A percentile compares a stretch with the other conserved stretches of the same genome.
Conservation (phyloP, 2,888 invertebrate genomes). For the Yponomeuta evonymella region DNA sequence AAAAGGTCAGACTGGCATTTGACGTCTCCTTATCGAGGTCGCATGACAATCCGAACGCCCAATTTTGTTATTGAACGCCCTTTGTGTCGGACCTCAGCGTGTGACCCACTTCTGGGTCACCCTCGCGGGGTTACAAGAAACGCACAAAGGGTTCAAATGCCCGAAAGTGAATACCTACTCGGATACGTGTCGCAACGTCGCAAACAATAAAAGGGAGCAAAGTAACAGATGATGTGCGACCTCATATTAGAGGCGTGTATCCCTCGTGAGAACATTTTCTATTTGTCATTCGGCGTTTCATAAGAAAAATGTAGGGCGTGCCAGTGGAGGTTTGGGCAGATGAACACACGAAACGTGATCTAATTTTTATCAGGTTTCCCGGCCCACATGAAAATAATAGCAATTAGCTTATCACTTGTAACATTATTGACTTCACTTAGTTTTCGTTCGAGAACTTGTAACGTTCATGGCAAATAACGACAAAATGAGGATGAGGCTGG, state of each 20-base stretch:
- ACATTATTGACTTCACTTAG: too few species aligned
- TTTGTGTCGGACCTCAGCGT: background rate
- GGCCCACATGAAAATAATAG: too few species aligned
- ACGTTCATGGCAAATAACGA: too few species aligned
- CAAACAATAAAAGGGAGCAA: background rate
- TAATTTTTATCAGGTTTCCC: too few species aligned
- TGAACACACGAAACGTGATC: too few species aligned
- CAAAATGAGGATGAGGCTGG: too few species aligned
- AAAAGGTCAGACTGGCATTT: background rate
- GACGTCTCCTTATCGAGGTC: background rate
- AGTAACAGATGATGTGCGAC: background rate
- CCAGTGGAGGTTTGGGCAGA: too few species aligned
- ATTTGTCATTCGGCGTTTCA: too few species aligned
- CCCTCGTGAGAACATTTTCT: too few species aligned
- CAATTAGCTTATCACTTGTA: too few species aligned
- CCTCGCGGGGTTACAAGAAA: background rate
- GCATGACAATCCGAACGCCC: background rate
- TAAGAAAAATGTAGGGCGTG: too few species aligned
- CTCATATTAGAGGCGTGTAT: background rate
- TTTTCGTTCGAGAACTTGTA: too few species aligned
- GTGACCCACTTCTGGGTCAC: background rate
- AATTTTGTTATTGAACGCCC: background rate
- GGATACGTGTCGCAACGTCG: background rate
- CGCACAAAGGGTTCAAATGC: background rate
- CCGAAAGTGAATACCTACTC: background rate